Percentiles rank a stretch among this genome's conserved stretches.
Evolutionary conservation across 1,140 invertebrate species (phyloP).

Genomic region (Drosophila rufa): DNA sequence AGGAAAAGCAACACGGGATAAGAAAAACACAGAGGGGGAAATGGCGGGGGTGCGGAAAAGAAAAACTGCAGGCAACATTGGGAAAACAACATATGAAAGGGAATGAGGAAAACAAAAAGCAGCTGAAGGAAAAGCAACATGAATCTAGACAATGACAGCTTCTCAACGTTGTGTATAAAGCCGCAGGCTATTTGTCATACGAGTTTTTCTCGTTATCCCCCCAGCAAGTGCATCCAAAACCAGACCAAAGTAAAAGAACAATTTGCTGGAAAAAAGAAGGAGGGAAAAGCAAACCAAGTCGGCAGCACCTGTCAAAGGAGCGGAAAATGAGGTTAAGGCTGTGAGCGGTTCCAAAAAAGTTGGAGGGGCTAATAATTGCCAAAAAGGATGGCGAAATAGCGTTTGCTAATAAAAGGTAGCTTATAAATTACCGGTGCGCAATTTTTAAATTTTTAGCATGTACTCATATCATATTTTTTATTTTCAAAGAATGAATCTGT

Average conservation of each 20-base stretch:
- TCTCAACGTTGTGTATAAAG: constrained; percentile 67
- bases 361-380: constrained; percentile 24
- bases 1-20: constrained; percentile 22
- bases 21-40: constrained; percentile 15
- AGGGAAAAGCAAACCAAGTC: constrained; percentile 36
- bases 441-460: not conserved
- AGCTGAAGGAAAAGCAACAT: constrained; percentile 51
- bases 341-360: constrained; percentile 14
- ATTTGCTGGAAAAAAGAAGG: constrained; percentile 15
- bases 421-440: not conserved
- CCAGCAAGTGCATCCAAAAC: constrained; percentile 31
- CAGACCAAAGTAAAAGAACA: constrained; percentile 43
- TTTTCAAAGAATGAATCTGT: not conserved
- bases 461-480: not conserved
- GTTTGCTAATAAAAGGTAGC: not conserved
- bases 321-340: constrained; percentile 52
- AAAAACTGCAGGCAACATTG: constrained; percentile 38
- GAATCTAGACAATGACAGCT: constrained; percentile 70
- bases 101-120: constrained; percentile 25
- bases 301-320: constrained; percentile 48
- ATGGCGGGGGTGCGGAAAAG: not conserved
- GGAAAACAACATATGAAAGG: constrained; percentile 33
- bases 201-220: constrained; percentile 55
- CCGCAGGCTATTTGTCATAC: constrained; percentile 68
- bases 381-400: not conserved